phyloP scores from a whole-genome alignment of 2,888 invertebrate species.

The Nemapogon koenigi region DNA sequence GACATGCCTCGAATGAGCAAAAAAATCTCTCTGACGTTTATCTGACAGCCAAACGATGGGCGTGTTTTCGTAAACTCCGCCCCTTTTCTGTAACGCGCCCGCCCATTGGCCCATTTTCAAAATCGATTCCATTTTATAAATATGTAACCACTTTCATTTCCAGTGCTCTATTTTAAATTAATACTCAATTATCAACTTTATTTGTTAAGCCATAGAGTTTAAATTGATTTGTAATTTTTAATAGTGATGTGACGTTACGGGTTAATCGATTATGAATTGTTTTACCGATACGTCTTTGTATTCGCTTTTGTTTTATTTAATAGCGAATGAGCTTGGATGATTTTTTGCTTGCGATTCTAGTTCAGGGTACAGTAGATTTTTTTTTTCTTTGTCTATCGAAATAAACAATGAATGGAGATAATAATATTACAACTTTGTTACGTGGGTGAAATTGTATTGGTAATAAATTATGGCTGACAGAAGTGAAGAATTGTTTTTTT shows the following conservation, averaged over 20 bases:
- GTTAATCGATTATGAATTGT: slow-evolving; percentile 45
- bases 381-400: slow-evolving; percentile 20
- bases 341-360: slow-evolving; percentile 30
- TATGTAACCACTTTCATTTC: slow-evolving; percentile 57
- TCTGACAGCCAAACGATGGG: slow-evolving; percentile 35
- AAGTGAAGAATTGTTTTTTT: too few species aligned
- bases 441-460: slow-evolving; percentile 56
- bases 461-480: slow-evolving; percentile 60
- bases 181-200: slow-evolving; percentile 20
- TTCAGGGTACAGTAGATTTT: slow-evolving; percentile 24
- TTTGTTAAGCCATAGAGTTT: slow-evolving; percentile 16
- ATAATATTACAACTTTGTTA: slow-evolving; percentile 18
- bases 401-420: slow-evolving; percentile 44
- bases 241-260: slow-evolving; percentile 29
- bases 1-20: slow-evolving; percentile 50
- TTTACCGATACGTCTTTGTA: slow-evolving; percentile 60
- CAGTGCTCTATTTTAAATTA: slow-evolving; percentile 23
- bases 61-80: slow-evolving; percentile 1
- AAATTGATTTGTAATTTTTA: slow-evolving; percentile 15
- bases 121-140: slow-evolving; percentile 66
- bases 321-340: slow-evolving; percentile 39
- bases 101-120: slow-evolving; percentile 55
- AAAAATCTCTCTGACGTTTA: slow-evolving; percentile 45
- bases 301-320: slow-evolving; percentile 63
- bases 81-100: slow-evolving; percentile 2